Evolutionary conservation across 1,140 invertebrate genomes (phyloP).

Genomic region (Charaxes varanes): DNA sequence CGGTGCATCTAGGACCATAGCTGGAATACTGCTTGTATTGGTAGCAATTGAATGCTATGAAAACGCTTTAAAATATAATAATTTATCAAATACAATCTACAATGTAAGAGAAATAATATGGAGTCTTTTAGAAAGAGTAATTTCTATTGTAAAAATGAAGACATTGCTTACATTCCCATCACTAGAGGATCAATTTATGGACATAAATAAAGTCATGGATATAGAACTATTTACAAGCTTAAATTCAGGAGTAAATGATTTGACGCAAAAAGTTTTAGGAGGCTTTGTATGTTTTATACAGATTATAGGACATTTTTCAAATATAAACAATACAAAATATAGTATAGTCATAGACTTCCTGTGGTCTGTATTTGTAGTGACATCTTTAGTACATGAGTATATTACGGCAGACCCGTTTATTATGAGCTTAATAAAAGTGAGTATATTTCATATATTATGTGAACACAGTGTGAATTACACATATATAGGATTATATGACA

Average conservation of each 20-base stretch:
- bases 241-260: constrained; percentile 38
- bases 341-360: constrained; percentile 46
- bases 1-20: constrained; percentile 41
- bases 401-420: constrained; percentile 32
- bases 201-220: constrained; percentile 33
- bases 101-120: constrained; percentile 46
- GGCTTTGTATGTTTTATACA: constrained; percentile 55
- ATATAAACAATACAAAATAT: constrained; percentile 46
- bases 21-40: constrained; percentile 40
- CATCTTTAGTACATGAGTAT: constrained; percentile 34
- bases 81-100: constrained; percentile 45
- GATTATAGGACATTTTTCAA: constrained; percentile 51
- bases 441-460: constrained; percentile 20
- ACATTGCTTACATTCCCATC: constrained; percentile 55
- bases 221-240: constrained; percentile 39
- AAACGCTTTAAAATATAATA: constrained; percentile 42
- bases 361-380: constrained; percentile 52
- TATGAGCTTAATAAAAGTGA: constrained; percentile 51
- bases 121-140: constrained; percentile 48
- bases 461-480: too few species aligned
- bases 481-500: too few species aligned
- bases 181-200: constrained; percentile 43
- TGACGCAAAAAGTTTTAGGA: constrained; percentile 45
- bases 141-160: constrained; percentile 60
- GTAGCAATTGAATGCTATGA: constrained; percentile 46